These are phyloP conservation scores for Propithecus coquereli DNA, from an alignment of 2,113 vertebrate species.

Conservation along the genomic window DNA sequence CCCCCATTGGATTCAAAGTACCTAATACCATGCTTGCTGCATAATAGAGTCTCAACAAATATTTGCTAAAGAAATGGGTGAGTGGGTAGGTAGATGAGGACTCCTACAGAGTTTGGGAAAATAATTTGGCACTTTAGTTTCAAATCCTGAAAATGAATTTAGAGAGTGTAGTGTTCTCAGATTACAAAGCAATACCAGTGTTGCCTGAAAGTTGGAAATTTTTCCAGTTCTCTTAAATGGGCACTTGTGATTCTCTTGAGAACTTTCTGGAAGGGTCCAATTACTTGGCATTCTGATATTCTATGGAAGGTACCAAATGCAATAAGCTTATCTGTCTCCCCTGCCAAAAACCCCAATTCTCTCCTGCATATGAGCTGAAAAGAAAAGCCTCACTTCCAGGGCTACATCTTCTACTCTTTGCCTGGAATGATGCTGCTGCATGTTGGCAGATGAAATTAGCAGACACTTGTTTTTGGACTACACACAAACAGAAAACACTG, in stretches of 20 bases:
- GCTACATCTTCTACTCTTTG: background rate
- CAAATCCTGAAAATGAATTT: slow-evolving; percentile 14
- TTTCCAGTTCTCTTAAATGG: background rate
- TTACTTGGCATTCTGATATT: background rate
- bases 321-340: background rate
- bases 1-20: background rate
- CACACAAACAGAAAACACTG: background rate
- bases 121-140: background rate
- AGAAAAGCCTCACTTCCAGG: background rate
- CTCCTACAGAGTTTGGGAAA: background rate
- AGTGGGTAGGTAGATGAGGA: background rate
- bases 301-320: background rate
- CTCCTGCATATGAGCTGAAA: background rate
- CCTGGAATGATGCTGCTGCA: background rate
- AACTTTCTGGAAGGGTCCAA: background rate
- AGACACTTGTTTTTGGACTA: background rate
- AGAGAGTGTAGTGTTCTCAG: background rate
- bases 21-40: background rate
- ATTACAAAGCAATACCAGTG: background rate
- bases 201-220: background rate
- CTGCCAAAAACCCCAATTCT: background rate
- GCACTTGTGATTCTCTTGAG: background rate
- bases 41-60: background rate
- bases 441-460: background rate
- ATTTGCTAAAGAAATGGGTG: background rate